phyloP scores from a whole-genome alignment of 1,140 invertebrate species.

The Drosophila yakuba region DNA sequence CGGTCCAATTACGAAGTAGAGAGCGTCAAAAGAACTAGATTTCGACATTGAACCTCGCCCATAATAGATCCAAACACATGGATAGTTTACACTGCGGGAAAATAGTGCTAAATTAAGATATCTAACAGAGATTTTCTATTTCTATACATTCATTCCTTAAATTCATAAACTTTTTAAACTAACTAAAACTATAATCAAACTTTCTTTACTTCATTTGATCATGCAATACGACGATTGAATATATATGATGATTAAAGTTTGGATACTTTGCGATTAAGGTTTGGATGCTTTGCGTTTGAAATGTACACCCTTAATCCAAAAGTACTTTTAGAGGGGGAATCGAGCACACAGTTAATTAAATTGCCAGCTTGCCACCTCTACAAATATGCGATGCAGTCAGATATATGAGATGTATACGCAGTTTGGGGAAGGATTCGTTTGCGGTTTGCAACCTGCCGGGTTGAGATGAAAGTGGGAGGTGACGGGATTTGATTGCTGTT shows the following conservation, averaged over 20 bases:
- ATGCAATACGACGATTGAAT: too few relatives aligned
- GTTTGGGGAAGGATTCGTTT: neutral
- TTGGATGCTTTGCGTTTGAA: neutral
- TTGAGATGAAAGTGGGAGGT: neutral
- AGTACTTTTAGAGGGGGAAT: neutral
- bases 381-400: slow-evolving; percentile 28
- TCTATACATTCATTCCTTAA: too few relatives aligned
- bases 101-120: neutral
- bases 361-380: slow-evolving; percentile 54
- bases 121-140: too few relatives aligned
- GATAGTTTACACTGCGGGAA: neutral
- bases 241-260: too few relatives aligned
- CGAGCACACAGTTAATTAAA: slow-evolving; percentile 64
- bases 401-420: neutral
- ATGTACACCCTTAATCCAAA: slow-evolving; percentile 5
- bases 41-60: slow-evolving; percentile 59
- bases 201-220: too few relatives aligned
- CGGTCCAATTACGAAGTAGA: slow-evolving; percentile 25
- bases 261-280: too few relatives aligned
- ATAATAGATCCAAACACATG: slow-evolving; percentile 3
- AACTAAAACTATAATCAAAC: too few relatives aligned
- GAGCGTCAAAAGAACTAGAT: slow-evolving; percentile 16
- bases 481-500: slow-evolving; percentile 32
- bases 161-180: too few relatives aligned
- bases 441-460: neutral